Conservation (phyloP, 2,113 vertebrate species). For the Dinomys branickii region DNA sequence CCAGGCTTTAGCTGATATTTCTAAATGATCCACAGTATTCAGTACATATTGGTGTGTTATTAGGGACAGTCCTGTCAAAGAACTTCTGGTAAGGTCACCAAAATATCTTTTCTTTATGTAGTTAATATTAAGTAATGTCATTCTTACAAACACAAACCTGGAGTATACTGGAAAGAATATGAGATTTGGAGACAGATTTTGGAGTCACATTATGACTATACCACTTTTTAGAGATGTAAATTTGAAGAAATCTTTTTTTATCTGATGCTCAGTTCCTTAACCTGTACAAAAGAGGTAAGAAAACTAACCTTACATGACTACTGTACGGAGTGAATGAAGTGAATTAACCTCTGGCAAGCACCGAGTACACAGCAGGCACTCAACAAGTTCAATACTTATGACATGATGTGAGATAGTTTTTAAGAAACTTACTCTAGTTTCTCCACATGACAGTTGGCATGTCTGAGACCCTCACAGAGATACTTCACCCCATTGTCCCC, state of each 20-base stretch:
- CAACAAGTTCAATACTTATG: neutral
- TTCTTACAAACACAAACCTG: neutral
- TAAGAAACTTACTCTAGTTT: constrained; percentile 64
- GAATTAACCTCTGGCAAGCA: constrained; percentile 32
- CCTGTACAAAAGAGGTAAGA: neutral
- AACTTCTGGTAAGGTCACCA: neutral
- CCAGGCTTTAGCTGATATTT: constrained; percentile 14
- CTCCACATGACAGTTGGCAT: constrained; percentile 56
- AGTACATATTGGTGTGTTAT: neutral
- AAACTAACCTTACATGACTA: neutral
- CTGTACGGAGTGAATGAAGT: neutral
- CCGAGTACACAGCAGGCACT: neutral
- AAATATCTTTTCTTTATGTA: neutral
- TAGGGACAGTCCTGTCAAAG: constrained; percentile 21
- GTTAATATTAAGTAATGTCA: constrained; percentile 29
- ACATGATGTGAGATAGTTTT: neutral
- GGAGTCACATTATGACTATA: constrained; percentile 1
- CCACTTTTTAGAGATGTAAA: neutral
- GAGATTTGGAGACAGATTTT: constrained; percentile 26
- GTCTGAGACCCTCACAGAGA: constrained; percentile 61
- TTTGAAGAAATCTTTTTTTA: neutral
- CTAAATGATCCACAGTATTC: neutral
- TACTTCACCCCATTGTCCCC: constrained; percentile 51
- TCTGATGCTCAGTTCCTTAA: neutral
- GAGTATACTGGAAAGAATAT: constrained; percentile 27